A percentile compares a stretch with the other conserved stretches of the same genome.
Conservation (phyloP, 1,140 invertebrate genomes). For the Zaprionus taronus region DNA sequence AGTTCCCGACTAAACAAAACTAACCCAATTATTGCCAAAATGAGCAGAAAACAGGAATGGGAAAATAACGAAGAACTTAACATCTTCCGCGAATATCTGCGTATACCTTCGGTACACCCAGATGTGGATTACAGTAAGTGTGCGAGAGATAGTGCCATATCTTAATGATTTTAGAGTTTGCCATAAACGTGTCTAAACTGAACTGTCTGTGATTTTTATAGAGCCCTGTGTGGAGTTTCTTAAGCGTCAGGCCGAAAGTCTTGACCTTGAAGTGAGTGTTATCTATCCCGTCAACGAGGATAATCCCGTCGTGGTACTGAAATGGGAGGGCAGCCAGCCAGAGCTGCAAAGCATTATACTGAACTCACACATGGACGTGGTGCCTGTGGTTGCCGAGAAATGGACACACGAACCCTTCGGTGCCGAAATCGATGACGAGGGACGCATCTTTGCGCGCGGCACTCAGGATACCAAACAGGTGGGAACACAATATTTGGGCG, state of each 20-base stretch:
- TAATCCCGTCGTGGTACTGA: conserved; percentile 85
- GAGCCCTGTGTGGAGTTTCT: conserved; percentile 87
- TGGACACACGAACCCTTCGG: conserved; percentile 89
- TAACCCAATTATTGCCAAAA: conserved; percentile 8
- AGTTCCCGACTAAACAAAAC: neutral
- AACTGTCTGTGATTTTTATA: conserved; percentile 13
- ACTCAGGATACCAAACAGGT: conserved; percentile 93
- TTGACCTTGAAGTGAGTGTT: conserved; percentile 34
- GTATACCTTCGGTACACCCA: conserved; percentile 93
- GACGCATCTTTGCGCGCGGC: conserved; percentile 92
- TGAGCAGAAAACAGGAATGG: conserved; percentile 55
- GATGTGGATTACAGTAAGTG: conserved; percentile 88
- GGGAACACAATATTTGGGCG: conserved; percentile 88
- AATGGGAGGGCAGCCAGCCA: conserved; percentile 91
- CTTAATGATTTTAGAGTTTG: neutral
- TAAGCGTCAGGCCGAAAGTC: conserved; percentile 68
- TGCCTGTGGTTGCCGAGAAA: conserved; percentile 91
- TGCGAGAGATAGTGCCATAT: neutral
- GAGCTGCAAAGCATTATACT: conserved; percentile 89
- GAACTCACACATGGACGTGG: conserved; percentile 86
- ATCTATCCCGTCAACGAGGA: conserved; percentile 32
- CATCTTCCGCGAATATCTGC: conserved; percentile 92
- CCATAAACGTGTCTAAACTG: neutral
- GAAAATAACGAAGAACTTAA: conserved; percentile 88
- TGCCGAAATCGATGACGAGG: conserved; percentile 89